A percentile compares a stretch with the other conserved stretches of the same genome.
Evolutionary conservation across 2,113 vertebrate species (phyloP).

Genomic region (Xenus cinereus): DNA sequence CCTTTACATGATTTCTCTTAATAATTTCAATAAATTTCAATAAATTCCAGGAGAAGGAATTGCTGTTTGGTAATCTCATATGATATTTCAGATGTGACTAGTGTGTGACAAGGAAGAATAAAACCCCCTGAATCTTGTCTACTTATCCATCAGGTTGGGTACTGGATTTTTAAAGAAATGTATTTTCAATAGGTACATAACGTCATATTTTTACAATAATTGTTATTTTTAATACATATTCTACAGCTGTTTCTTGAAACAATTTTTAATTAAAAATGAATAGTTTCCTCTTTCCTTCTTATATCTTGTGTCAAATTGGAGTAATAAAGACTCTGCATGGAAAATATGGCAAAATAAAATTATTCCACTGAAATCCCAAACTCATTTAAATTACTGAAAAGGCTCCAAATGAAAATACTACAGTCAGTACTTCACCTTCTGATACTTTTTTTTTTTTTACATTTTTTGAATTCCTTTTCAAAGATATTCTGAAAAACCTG

Average conservation of each 20-base stretch:
- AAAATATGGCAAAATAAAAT: background rate
- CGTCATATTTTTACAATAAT: background rate
- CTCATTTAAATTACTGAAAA: background rate
- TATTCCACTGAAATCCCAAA: background rate
- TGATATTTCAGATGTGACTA: background rate
- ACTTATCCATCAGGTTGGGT: background rate
- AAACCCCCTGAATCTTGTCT: background rate
- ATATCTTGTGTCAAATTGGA: background rate
- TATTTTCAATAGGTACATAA: background rate
- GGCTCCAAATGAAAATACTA: background rate
- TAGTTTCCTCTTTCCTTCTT: background rate
- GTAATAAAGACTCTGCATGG: background rate
- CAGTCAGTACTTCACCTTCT: background rate
- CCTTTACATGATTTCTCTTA: background rate
- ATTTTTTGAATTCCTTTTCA: background rate
- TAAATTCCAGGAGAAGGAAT: background rate
- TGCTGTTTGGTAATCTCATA: background rate
- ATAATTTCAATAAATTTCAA: background rate
- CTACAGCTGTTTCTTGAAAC: background rate
- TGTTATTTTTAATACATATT: background rate
- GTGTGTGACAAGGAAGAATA: background rate
- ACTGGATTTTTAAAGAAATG: background rate
- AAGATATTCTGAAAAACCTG: background rate
- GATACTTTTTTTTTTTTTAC: background rate
- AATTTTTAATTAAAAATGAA: background rate